Evolutionary conservation across 2,888 invertebrate genomes (phyloP).

Genomic region (Bombylius major): DNA sequence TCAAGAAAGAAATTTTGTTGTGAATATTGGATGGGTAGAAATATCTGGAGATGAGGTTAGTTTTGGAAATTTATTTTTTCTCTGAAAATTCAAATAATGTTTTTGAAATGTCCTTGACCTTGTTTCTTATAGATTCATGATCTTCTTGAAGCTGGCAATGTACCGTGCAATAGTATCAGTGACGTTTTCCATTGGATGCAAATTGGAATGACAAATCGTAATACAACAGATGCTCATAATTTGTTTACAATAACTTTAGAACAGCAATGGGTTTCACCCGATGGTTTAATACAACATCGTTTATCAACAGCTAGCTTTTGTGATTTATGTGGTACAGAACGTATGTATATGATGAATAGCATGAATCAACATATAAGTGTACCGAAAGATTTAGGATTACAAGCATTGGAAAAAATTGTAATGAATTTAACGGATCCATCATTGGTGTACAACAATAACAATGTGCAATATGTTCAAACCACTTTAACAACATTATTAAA

Average conservation of each 20-base stretch:
- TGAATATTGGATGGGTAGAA: constrained; percentile 62
- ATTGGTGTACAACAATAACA: constrained; percentile 25
- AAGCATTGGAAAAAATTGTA: constrained; percentile 53
- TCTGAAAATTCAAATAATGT: no score
- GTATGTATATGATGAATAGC: constrained; percentile 36
- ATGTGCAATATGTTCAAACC: constrained; percentile 44
- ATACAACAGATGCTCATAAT: constrained; percentile 45
- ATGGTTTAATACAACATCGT: constrained; percentile 54
- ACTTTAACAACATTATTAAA: constrained; percentile 55
- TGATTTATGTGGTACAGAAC: constrained; percentile 49
- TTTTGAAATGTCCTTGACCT: background rate
- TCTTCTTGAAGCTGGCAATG: constrained; percentile 42
- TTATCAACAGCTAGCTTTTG: constrained; percentile 63
- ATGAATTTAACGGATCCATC: constrained; percentile 41
- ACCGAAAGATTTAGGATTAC: constrained; percentile 49
- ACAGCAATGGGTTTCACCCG: constrained; percentile 57
- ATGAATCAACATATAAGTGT: constrained; percentile 38
- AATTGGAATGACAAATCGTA: constrained; percentile 48
- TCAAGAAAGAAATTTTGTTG: constrained; percentile 49
- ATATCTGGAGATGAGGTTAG: constrained; percentile 50
- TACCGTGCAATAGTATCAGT: constrained; percentile 47
- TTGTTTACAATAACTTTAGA: constrained; percentile 61
- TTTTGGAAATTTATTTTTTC: background rate
- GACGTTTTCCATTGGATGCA: constrained; percentile 61
- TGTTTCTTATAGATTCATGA: constrained; percentile 37